A percentile compares a stretch with the other conserved stretches of the same genome.
phyloP scores from a whole-genome alignment of 2,888 invertebrate genomes.

The Callyntrura sp. region DNA sequence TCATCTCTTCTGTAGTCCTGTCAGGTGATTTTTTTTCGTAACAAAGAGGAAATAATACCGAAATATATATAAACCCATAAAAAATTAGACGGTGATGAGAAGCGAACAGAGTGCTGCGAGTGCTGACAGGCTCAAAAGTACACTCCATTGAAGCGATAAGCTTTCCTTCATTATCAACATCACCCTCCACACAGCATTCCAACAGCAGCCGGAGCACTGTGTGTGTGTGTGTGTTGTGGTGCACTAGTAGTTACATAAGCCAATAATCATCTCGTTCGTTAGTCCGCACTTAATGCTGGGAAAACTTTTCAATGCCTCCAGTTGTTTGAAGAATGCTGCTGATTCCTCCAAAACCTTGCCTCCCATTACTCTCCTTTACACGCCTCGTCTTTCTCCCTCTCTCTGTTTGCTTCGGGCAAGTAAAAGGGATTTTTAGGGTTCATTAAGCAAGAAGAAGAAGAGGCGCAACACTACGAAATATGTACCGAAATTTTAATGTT shows the following conservation, averaged over 20 bases:
- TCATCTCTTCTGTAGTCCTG: not conserved
- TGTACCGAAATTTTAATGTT: not conserved
- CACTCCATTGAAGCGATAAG: constrained; percentile 14
- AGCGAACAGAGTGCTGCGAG: not conserved
- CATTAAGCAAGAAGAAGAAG: constrained; percentile 4
- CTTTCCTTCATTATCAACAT: constrained; percentile 14
- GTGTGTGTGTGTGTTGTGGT: no score
- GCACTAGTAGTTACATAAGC: not conserved
- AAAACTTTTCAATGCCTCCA: not conserved
- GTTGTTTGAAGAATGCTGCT: not conserved
- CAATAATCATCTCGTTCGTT: constrained; percentile 36
- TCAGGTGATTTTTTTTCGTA: not conserved
- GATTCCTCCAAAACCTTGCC: not conserved
- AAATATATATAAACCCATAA: no score
- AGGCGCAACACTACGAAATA: constrained; percentile 2
- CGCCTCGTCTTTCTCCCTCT: not conserved
- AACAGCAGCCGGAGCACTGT: not conserved
- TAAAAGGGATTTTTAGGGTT: not conserved
- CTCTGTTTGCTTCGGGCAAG: not conserved
- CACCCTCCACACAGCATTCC: not conserved
- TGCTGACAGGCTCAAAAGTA: not conserved
- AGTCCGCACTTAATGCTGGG: not conserved
- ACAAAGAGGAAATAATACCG: not conserved
- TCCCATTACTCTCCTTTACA: not conserved
- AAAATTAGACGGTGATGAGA: not conserved